Base-by-base conservation (phyloP, 2,888 invertebrate genomes). In the Proisotoma minuta region DNA sequence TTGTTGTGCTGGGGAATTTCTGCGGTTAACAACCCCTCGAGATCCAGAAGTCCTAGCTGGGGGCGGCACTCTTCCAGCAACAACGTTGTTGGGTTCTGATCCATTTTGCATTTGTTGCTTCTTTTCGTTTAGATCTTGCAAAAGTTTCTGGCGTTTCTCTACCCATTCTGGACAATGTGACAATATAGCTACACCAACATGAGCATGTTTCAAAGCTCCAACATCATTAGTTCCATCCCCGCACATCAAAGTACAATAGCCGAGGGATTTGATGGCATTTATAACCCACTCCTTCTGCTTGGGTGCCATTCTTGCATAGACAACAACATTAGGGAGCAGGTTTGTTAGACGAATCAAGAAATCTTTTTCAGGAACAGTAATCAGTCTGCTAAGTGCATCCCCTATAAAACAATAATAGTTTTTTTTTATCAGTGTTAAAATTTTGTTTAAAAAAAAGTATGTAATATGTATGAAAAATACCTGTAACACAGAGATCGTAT, bases 221-320 rank as follows among this genome's bases (percentile, higher is more conserved):
- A 99, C 99, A 80, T 99, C 99, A 78, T 99, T 99, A 1, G 99
- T 99, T 59, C 99, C 99, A 80, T 99, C 99, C 1, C 99, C 99
- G 77, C 99, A 99, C 99, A 99, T 99, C 1, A 99, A 81, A 0
- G 97, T 95, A 2, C 85, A 85, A 76, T 85, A 92, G 3, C 99
- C 99, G 12, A 90, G 80, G 28, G 85, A 83, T 77, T 94, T 97
- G 57, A 99, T 79, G 3, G 89, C 86, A 8, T 92, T 89, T 48
- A 99, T 88, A 1, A 98, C 89, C 76, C 87, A 88, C 79, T 99
- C 98, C 79, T 99, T 99, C 78, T 99, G 99, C 77, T 99, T 99
- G 0, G 99, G 99, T 1, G 96, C 95, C 75, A 98, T 96, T 74
- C 99, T 83, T 1, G 99, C 99, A 78, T 91, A 99, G 1, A 99